Evolutionary conservation across 2,888 invertebrate species (phyloP), one percentile per base, ranked within the genome.

Genomic region (Drosophila vallismaia): DNA sequence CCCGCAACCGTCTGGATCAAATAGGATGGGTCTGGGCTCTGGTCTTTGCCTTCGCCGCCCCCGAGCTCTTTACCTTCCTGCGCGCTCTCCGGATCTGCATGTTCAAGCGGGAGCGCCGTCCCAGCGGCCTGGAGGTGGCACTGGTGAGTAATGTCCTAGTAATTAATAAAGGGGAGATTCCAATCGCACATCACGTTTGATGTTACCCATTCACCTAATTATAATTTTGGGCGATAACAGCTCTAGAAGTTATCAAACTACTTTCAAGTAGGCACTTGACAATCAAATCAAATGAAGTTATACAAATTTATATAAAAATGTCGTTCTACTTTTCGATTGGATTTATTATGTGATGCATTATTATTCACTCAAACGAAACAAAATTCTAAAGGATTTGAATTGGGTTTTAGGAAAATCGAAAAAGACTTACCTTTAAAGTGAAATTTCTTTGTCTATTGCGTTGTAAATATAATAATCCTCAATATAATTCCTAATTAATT

Each of bases 21-120:
- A 92, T 95, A 58, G 92, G 94, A 46, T 97, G 97, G 97, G 94
- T 96, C 10, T 97, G 97, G 96, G 94, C 95, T 50, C 90, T 96
- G 29, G 92, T 96, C 44, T 94, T 96, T 77, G 94, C 95, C 24
- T 96, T 96, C 88, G 92, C 94, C 42, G 92, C 95, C 24, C 97
- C 97, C 0, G 97, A 98, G 92, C 66, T 95, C 0, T 94, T 96
- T 10, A 94, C 94, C 7, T 94, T 97, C 80, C 89, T 97, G 4
- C 93, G 95, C 82, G 94, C 96, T 10, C 86, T 94, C 14, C 93
- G 96, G 83, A 94, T 95, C 81, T 94, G 94, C 79, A 93, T 95
- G 70, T 97, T 97, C 90, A 96, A 96, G 92, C 94, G 94, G 3
- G 93, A 93, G 62, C 92, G 90, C 49, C 92, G 93, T 72, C 95